Percentiles rank a stretch among this genome's conserved stretches.
These are phyloP conservation scores for Liodrosophila aerea DNA, from an alignment of 2,888 invertebrate genomes.

Conservation along the genomic window DNA sequence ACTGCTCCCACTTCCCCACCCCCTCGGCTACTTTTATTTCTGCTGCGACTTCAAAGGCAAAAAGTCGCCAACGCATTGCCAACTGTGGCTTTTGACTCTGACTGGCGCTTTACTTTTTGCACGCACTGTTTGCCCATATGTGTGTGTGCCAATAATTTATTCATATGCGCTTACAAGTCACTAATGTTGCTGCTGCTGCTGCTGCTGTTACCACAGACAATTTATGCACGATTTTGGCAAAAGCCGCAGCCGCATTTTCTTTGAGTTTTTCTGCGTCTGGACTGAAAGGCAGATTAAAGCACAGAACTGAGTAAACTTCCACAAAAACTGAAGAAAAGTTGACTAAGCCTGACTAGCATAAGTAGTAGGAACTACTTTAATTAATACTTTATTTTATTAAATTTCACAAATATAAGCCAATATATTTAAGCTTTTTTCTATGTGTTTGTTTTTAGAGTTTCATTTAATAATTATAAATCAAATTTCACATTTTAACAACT, in stretches of 20 bases:
- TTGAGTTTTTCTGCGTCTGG: conserved; percentile 33
- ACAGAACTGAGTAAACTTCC: not conserved
- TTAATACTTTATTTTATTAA: too few relatives aligned
- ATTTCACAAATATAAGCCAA: too few relatives aligned
- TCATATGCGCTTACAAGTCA: conserved; percentile 82
- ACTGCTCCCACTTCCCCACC: conserved; percentile 3
- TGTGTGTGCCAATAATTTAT: conserved; percentile 80
- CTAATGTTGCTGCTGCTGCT: conserved; percentile 67
- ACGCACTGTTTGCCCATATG: conserved; percentile 54
- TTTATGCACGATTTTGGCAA: conserved; percentile 79
- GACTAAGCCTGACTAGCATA: too few relatives aligned
- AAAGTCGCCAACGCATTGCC: conserved; percentile 52
- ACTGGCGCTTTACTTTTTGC: conserved; percentile 63
- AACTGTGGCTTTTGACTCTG: conserved; percentile 43
- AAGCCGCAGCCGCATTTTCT: conserved; percentile 49
- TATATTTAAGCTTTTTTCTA: too few relatives aligned
- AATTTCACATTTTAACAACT: too few relatives aligned
- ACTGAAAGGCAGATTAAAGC: conserved; percentile 44
- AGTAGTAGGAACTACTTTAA: too few relatives aligned
- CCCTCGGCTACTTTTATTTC: not conserved
- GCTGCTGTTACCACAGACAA: conserved; percentile 79
- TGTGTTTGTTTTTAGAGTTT: too few relatives aligned
- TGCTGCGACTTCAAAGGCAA: conserved; percentile 62
- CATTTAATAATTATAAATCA: too few relatives aligned
- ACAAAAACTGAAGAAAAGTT: not conserved